Evolutionary conservation across 2,888 invertebrate species (phyloP), one percentile per base, ranked within the genome.

Genomic region (Hemaris fuciformis): DNA sequence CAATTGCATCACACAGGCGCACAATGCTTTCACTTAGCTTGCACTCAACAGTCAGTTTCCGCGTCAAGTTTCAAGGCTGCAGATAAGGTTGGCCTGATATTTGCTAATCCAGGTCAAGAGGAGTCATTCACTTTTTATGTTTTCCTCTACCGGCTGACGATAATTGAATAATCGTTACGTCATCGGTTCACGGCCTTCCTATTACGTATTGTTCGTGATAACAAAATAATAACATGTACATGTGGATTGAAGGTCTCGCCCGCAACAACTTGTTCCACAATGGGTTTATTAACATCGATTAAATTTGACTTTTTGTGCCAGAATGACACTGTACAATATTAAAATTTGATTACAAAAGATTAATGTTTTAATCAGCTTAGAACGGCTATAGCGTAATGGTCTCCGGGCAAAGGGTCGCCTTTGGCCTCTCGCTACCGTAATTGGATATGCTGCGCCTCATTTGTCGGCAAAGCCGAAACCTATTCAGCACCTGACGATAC

Each of bases 61-160:
- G 88, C 87, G 84, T 90, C 89, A 91, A 90, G 87, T 87, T 87
- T 85, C 91, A 90, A 89, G 90, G 91, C 81, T 88, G 76, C 74
- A 83, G 85, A 87, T 85, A 84, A 85, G 81, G 80, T 80, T 79
- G 76, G 80, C 77, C 81, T 83, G 83, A 87, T 89, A 87, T 89
- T 87, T 81, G 83, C 81, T 80, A 81, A 85, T 85, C 81, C 83
- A 83, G 86, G 88, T 89, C 89, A 89, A 87, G 83, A 80, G 79
- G 81, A 88, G 83, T 88, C 86, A 82, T 89, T 90, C 85, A 87
- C 89, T 86, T 87, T 87, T 84, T 81, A 80, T 79, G 75, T 81
- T 83, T 81, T 77, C 83, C 81, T 77, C 80, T 80, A 77, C 77
- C 78, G 75, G 77, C 75, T 78, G 76, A 76, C 80, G 77, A 84